Conservation (phyloP, 2,113 vertebrate species). For the Parus major region DNA sequence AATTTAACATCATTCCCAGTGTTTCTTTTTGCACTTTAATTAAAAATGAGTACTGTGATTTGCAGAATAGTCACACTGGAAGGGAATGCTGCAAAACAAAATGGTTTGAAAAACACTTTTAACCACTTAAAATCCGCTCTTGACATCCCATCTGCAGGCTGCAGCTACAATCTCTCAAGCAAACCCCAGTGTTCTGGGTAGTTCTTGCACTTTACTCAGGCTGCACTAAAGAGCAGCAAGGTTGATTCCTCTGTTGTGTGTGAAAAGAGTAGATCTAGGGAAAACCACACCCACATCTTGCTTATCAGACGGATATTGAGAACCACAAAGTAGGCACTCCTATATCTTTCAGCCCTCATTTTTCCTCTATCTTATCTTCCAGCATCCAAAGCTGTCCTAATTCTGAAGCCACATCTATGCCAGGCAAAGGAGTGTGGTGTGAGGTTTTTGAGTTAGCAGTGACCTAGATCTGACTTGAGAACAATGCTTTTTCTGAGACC, state of each 20-base stretch:
- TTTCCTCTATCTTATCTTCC: background rate
- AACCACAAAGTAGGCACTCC: background rate
- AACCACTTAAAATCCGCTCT: background rate
- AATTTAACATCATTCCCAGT: background rate
- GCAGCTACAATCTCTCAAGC: background rate
- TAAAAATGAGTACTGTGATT: background rate
- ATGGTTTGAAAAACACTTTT: background rate
- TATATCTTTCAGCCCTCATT: background rate
- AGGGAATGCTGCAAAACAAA: background rate
- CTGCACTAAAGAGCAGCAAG: background rate
- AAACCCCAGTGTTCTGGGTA: background rate
- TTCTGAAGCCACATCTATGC: background rate
- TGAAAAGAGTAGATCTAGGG: background rate
- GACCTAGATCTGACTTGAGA: slow-evolving; percentile 25
- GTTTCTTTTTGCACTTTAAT: background rate
- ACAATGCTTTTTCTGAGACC: background rate
- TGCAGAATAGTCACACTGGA: background rate
- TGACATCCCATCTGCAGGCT: background rate
- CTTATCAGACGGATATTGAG: background rate
- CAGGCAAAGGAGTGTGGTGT: background rate
- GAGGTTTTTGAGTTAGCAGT: slow-evolving; percentile 13
- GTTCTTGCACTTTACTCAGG: background rate
- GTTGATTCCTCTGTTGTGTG: background rate
- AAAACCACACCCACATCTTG: background rate
- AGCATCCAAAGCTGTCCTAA: slow-evolving; percentile 3